Conservation (phyloP, 1,140 invertebrate genomes). For the Leptinotarsa lineolata region DNA sequence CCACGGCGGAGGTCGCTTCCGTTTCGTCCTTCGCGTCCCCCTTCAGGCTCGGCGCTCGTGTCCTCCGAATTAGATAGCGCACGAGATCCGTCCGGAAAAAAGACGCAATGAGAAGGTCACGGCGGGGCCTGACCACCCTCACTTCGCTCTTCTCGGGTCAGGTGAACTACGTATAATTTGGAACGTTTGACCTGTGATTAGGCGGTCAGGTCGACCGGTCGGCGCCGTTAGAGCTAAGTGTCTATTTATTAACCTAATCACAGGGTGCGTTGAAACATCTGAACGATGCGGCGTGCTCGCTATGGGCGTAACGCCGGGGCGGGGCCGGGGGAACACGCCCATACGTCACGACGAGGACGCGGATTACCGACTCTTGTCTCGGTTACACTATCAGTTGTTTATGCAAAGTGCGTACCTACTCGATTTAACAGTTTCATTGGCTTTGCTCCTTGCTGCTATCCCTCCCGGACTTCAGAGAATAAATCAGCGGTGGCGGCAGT, state of each 20-base stretch:
- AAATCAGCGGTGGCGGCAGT: neutral
- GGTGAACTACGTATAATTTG: constrained; percentile 30
- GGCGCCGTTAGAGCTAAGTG: constrained; percentile 45
- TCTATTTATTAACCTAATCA: constrained; percentile 54
- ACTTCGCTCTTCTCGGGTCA: constrained; percentile 30
- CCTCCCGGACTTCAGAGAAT: neutral
- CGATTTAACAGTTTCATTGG: neutral
- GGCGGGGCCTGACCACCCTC: constrained; percentile 44
- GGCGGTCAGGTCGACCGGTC: constrained; percentile 43
- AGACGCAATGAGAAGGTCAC: neutral
- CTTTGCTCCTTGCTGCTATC: neutral
- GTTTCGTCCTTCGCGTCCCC: neutral
- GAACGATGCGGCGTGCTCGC: constrained; percentile 26
- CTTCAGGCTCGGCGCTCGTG: neutral
- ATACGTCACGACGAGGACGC: constrained; percentile 34
- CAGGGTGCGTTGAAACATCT: constrained; percentile 41
- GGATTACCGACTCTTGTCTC: constrained; percentile 34
- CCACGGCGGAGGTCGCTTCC: neutral
- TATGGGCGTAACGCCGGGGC: constrained; percentile 29
- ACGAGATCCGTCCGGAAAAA: constrained; percentile 21
- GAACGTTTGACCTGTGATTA: constrained; percentile 53
- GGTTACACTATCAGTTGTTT: constrained; percentile 25
- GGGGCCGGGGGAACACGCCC: constrained; percentile 28
- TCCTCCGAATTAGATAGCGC: constrained; percentile 13
- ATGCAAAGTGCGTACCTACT: constrained; percentile 14